Evolutionary conservation across 2,888 invertebrate genomes (phyloP).

Genomic region (Meandrusa payeni): DNA sequence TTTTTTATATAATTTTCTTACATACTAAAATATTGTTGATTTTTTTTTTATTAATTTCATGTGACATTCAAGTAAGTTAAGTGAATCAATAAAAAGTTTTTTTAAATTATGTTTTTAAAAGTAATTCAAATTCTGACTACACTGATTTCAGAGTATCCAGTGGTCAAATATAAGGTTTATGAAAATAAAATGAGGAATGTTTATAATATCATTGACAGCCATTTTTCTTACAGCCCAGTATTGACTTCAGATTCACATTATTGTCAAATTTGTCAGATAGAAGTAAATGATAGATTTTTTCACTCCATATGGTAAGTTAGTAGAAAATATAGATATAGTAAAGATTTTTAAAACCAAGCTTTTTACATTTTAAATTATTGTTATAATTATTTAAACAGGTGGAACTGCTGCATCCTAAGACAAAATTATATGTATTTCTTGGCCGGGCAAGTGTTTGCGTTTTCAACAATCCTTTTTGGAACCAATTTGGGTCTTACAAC

Average conservation of each 20-base stretch:
- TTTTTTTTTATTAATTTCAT: too few relatives aligned
- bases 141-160: too few relatives aligned
- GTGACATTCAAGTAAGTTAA: too few relatives aligned
- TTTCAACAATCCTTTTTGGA: constrained; percentile 85
- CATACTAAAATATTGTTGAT: too few relatives aligned
- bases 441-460: constrained; percentile 83
- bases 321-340: too few relatives aligned
- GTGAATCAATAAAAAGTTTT: too few relatives aligned
- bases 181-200: too few relatives aligned
- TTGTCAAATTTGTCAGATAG: constrained; percentile 91
- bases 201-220: too few relatives aligned
- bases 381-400: constrained; percentile 64
- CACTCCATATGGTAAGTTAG: constrained; percentile 87
- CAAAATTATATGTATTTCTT: constrained; percentile 89
- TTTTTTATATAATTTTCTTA: constrained; percentile 2
- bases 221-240: constrained; percentile 60
- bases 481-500: constrained; percentile 91
- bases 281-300: constrained; percentile 88
- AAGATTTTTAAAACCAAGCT: neutral
- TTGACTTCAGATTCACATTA: constrained; percentile 87
- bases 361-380: constrained; percentile 1
- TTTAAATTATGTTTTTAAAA: too few relatives aligned
- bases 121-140: too few relatives aligned
- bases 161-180: too few relatives aligned
- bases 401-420: constrained; percentile 91